phyloP scores from a whole-genome alignment of 2,888 invertebrate species.

The Aspidapion aeneum region DNA sequence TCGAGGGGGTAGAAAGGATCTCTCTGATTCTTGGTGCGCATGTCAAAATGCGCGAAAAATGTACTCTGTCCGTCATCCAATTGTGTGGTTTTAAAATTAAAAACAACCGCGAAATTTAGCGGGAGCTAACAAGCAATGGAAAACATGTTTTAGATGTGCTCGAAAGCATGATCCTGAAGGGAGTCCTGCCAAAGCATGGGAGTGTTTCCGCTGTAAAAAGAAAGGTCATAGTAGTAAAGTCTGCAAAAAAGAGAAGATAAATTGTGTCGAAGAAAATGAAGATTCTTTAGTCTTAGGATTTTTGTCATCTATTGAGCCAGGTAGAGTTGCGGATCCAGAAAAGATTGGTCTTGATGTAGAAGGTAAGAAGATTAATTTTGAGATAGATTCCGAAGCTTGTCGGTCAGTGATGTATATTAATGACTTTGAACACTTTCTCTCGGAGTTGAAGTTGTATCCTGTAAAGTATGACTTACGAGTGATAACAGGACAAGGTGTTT shows the following conservation, averaged over 20 bases:
- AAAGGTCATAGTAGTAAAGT: constrained; percentile 16
- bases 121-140: too few relatives aligned
- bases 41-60: too few relatives aligned
- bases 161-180: constrained; percentile 11
- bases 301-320: background rate
- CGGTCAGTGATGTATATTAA: background rate
- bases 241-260: background rate
- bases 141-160: constrained; percentile 1
- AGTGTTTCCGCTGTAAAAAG: constrained; percentile 12
- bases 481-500: background rate
- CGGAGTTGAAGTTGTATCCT: background rate
- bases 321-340: background rate
- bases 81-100: too few relatives aligned
- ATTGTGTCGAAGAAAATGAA: background rate
- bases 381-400: background rate
- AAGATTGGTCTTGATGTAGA: background rate
- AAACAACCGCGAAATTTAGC: too few relatives aligned
- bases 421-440: background rate
- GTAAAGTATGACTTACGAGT: background rate
- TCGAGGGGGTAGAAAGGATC: too few relatives aligned
- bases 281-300: background rate
- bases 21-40: too few relatives aligned
- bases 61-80: too few relatives aligned
- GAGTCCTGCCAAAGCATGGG: constrained; percentile 18
- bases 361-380: background rate